Conservation (phyloP, 2,888 invertebrate species). For the Kryphioiulus occultus region DNA sequence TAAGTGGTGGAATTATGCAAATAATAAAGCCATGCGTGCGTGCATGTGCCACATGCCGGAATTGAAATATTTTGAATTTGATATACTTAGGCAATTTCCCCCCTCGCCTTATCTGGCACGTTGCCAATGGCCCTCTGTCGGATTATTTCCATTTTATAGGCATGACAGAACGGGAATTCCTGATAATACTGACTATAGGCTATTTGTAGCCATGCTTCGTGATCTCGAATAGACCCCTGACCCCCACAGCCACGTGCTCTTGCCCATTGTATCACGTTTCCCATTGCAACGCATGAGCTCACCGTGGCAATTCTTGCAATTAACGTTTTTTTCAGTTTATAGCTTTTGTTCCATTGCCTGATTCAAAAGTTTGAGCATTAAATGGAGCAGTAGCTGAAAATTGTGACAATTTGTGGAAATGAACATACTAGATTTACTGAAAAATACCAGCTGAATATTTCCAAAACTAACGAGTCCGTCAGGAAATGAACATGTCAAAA, state of each 20-base stretch:
- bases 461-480: no score
- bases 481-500: no score
- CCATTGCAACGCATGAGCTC: neutral
- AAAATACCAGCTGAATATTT: no score
- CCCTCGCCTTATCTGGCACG: neutral
- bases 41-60: neutral
- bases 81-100: neutral
- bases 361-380: no score
- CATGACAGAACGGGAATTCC: neutral
- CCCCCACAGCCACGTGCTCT: no score
- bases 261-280: neutral
- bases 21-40: neutral
- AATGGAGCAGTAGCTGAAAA: no score
- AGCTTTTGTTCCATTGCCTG: no score
- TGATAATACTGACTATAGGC: neutral
- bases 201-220: neutral
- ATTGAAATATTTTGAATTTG: constrained; percentile 5
- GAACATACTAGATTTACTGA: no score
- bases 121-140: neutral
- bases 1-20: constrained; percentile 5
- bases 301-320: no score
- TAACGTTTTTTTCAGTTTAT: no score
- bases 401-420: no score
- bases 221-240: neutral
- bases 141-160: neutral